Conservation (phyloP, 2,888 invertebrate species). For the Beris chalybata region DNA sequence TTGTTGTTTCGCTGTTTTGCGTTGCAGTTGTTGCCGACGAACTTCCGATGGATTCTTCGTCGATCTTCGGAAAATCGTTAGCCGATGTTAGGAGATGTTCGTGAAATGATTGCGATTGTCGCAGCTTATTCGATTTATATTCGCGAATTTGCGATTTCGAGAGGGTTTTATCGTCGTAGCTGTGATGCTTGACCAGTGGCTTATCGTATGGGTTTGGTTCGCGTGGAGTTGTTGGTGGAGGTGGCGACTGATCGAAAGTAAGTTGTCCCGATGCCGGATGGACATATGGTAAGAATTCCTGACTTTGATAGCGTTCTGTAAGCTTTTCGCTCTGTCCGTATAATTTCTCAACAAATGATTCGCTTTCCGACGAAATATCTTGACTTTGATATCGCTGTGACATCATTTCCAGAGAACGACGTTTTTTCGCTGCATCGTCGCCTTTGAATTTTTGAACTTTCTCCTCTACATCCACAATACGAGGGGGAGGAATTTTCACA, state of each 20-base stretch:
- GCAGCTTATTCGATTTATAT: conserved; percentile 63
- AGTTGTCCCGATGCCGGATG: conserved; percentile 32
- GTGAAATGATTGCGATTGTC: conserved; percentile 67
- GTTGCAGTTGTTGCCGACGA: conserved; percentile 58
- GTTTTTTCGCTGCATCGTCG: conserved; percentile 55
- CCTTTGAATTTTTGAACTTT: conserved; percentile 41
- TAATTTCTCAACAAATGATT: conserved; percentile 61
- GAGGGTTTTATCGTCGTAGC: conserved; percentile 66
- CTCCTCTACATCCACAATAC: conserved; percentile 43
- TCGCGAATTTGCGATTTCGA: conserved; percentile 68
- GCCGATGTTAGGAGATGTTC: conserved; percentile 64
- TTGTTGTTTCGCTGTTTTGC: conserved; percentile 60
- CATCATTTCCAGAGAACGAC: conserved; percentile 59
- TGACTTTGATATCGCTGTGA: conserved; percentile 64
- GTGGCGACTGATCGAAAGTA: conserved; percentile 21
- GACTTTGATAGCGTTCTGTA: conserved; percentile 67
- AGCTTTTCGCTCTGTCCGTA: conserved; percentile 66
- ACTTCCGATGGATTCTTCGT: conserved; percentile 59
- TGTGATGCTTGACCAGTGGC: conserved; percentile 66
- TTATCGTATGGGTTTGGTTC: conserved; percentile 61
- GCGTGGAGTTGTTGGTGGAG: conserved; percentile 50
- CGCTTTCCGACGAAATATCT: conserved; percentile 59
- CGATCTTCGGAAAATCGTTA: conserved; percentile 60
- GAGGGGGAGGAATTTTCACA: conserved; percentile 56
- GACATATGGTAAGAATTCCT: conserved; percentile 58